Evolutionary conservation across 1,140 invertebrate species (phyloP), one percentile per base, ranked within the genome.

Genomic region (Drosophila parabipectinata): DNA sequence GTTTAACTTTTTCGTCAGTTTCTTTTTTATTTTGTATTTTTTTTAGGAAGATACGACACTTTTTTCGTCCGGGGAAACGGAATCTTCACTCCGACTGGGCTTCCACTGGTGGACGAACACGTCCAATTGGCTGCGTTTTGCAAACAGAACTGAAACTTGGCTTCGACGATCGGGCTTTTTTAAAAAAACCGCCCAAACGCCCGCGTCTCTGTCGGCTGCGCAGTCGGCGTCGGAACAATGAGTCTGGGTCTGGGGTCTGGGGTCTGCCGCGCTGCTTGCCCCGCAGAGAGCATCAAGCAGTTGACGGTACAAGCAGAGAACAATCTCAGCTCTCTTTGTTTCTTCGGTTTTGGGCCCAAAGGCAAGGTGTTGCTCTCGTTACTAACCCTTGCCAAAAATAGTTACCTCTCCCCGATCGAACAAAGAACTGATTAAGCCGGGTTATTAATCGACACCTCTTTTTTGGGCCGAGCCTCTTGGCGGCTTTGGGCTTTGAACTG

Each of bases 91-190:
- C 39, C 39, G 41, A 15, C 15, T 45, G n/a, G 47, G 26, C 58
- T 62, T 10, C 34, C n/a, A 18, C 14, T 39, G 37, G 6, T 56
- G 62, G 48, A 58, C 26, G 58, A 66, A 44, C 78, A 82, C 82
- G 63, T 78, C 82, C 75, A 87, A 69, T 64, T 82, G 71, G 47
- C 79, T 88, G 64, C 64, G 75, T 69, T 72, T 88, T 57, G 62
- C 79, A 62, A 82, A 82, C 79, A 87, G 75, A 87, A 87, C 82
- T 87, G 71, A 85, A 83, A 58, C 78, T 66, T 72, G 78, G 71
- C 75, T 72, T 47, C 60, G 59, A 51, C 45, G 48, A 44, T 34
- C 34, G 71, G 48, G 48, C 60, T 79, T 76, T 80, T 81, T 87
- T 74, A 85, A 87, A 87, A 82, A 85, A 77, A 77, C 63, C 75